phyloP scores from a whole-genome alignment of 2,888 invertebrate genomes.

The Beris chalybata region DNA sequence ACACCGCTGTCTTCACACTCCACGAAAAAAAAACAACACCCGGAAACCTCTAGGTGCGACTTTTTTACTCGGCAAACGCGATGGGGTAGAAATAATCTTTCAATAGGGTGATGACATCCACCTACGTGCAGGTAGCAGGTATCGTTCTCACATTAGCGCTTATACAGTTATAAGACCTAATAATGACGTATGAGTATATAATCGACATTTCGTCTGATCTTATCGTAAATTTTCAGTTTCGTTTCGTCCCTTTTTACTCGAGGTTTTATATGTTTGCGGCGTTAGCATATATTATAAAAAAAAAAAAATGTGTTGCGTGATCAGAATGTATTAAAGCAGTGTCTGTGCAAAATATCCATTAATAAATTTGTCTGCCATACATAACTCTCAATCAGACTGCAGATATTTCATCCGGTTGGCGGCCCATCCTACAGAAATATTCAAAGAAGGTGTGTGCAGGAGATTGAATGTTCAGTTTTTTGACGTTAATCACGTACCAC shows the following conservation, averaged over 20 bases:
- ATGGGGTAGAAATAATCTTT: not conserved
- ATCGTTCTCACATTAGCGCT: not conserved
- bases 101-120: not conserved
- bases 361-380: no score
- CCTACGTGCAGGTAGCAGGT: not conserved
- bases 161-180: not conserved
- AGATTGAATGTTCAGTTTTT: no score
- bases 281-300: not conserved
- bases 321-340: not conserved
- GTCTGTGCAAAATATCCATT: no score
- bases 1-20: not conserved
- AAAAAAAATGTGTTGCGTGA: not conserved
- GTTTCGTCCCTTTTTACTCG: not conserved
- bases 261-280: not conserved
- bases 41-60: conserved; percentile 8
- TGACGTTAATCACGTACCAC: no score
- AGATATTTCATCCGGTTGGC: no score
- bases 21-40: not conserved
- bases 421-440: no score
- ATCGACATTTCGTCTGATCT: not conserved
- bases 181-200: not conserved
- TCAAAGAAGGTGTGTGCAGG: no score
- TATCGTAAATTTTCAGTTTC: not conserved
- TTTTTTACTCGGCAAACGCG: not conserved
- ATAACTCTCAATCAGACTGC: no score